Evolutionary conservation across 37 sponge, comb jelly and placozoan genomes (phyloP).

Genomic region (Spongia lamella): DNA sequence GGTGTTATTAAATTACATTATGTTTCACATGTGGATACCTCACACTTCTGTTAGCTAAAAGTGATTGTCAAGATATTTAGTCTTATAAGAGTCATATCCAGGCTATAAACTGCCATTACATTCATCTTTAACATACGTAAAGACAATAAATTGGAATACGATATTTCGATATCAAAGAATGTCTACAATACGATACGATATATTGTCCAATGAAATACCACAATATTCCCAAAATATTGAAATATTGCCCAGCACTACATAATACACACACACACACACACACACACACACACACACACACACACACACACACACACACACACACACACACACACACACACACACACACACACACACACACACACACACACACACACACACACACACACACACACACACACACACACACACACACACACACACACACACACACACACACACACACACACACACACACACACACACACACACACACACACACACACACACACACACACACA

Average conservation of each 20-base stretch:
- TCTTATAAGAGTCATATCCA: no score
- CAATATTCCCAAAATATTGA: no score
- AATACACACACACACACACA: neutral
- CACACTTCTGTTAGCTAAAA: no score
- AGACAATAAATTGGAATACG: no score
- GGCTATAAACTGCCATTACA: no score
- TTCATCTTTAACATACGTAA: no score
- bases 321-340: slow-evolving; percentile 17
- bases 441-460: slow-evolving; percentile 1
- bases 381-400: slow-evolving; percentile 34
- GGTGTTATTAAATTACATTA: no score
- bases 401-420: slow-evolving; percentile 25
- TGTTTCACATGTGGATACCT: no score
- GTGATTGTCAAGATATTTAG: no score
- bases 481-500: slow-evolving; percentile 29
- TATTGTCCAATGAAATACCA: no score
- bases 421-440: slow-evolving; percentile 24
- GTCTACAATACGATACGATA: no score
- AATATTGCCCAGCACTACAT: neutral
- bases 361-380: slow-evolving; percentile 31
- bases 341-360: slow-evolving; percentile 30
- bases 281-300: neutral
- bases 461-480: slow-evolving; percentile 23
- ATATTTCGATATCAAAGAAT: no score
- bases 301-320: slow-evolving; percentile 5